phyloP scores from a whole-genome alignment of 2,888 invertebrate genomes.

The Sipunculus nudus region DNA sequence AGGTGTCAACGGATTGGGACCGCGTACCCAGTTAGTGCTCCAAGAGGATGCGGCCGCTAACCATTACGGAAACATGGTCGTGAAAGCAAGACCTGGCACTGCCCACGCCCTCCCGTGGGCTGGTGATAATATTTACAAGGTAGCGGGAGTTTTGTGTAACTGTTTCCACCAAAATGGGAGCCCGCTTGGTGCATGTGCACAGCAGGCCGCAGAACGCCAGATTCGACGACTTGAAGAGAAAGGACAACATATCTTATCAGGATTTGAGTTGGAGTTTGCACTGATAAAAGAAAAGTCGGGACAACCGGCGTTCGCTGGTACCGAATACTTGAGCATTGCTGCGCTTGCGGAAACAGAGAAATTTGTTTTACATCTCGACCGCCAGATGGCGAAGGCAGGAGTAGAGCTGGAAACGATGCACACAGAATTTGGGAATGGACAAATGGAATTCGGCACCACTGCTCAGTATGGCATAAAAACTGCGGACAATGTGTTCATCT shows the following conservation, averaged over 20 bases:
- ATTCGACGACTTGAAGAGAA: too few relatives aligned
- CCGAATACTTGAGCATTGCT: too few relatives aligned
- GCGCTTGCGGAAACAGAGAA: too few relatives aligned
- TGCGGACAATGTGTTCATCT: constrained; percentile 14
- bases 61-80: constrained; percentile 13
- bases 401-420: constrained; percentile 5
- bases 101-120: constrained; percentile 11
- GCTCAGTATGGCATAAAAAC: constrained; percentile 14
- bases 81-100: constrained; percentile 13
- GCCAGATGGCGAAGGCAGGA: constrained; percentile 1
- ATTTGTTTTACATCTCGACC: too few relatives aligned
- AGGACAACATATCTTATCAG: too few relatives aligned
- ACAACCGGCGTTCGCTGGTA: too few relatives aligned
- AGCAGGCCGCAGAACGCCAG: too few relatives aligned
- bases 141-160: constrained; percentile 17
- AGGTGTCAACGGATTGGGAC: constrained; percentile 5
- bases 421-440: constrained; percentile 14
- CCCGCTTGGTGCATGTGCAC: too few relatives aligned
- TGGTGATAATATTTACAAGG: not conserved
- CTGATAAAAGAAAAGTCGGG: too few relatives aligned
- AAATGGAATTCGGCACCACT: constrained; percentile 17
- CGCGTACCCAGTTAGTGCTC: constrained; percentile 1
- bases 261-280: too few relatives aligned
- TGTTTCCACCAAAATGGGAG: constrained; percentile 3
- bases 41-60: too few relatives aligned